Evolutionary conservation across 64 coral and sea anemone species (phyloP).

Genomic region (Anthopleura sola): DNA sequence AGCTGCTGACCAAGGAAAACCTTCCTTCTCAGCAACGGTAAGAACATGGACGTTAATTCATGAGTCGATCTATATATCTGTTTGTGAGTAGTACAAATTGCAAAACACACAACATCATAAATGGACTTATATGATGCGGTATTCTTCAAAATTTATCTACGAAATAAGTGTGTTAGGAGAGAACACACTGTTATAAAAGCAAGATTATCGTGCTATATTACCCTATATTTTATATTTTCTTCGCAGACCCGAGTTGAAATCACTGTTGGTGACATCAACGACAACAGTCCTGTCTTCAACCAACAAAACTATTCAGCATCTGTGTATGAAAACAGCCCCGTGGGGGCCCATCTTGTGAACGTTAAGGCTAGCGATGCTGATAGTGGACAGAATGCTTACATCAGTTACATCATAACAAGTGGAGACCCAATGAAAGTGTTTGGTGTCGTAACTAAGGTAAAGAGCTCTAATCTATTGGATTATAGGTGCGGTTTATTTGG

Average conservation of each 20-base stretch:
- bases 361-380: slow-evolving; percentile 84
- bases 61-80: too few species aligned
- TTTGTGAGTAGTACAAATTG: too few species aligned
- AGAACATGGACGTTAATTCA: too few species aligned
- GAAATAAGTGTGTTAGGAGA: too few species aligned
- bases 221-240: neutral
- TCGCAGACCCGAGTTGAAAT: slow-evolving; percentile 75
- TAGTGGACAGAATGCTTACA: slow-evolving; percentile 84
- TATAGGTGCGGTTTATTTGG: too few species aligned
- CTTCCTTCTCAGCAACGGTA: slow-evolving; percentile 70
- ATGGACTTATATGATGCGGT: neutral
- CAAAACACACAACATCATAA: too few species aligned
- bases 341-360: slow-evolving; percentile 46
- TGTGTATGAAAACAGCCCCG: slow-evolving; percentile 67
- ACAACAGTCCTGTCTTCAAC: slow-evolving; percentile 80
- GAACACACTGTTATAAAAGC: too few species aligned
- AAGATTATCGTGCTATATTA: too few species aligned
- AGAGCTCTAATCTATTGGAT: too few species aligned
- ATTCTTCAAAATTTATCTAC: too few species aligned
- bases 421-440: slow-evolving; percentile 67
- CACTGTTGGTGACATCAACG: slow-evolving; percentile 78
- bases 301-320: slow-evolving; percentile 79
- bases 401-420: slow-evolving; percentile 64
- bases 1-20: slow-evolving; percentile 65
- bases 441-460: slow-evolving; percentile 60